Conservation (phyloP, 1,140 invertebrate species). For the Panagrolaimus sp. region DNA sequence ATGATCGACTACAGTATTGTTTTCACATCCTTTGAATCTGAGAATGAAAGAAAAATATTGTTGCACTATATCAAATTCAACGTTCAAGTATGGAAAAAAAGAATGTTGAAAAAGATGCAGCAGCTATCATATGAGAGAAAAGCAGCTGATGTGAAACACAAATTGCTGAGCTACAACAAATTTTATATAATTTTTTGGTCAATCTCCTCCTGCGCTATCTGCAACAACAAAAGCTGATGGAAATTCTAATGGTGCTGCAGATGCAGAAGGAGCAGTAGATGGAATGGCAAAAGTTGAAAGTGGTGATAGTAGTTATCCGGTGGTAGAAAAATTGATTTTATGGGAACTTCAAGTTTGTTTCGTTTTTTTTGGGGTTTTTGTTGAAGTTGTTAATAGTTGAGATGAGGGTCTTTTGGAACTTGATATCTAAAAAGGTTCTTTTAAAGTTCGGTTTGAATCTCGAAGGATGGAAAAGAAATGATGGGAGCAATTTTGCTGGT, state of each 20-base stretch:
- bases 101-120: constrained; percentile 35
- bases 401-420: too few relatives aligned
- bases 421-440: too few relatives aligned
- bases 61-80: constrained; percentile 41
- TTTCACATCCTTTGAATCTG: constrained; percentile 40
- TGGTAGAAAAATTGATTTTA: background rate
- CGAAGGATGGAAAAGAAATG: too few relatives aligned
- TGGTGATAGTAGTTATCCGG: background rate
- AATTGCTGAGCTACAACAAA: background rate
- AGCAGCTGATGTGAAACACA: background rate
- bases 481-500: too few relatives aligned
- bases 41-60: constrained; percentile 44
- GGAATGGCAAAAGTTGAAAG: background rate
- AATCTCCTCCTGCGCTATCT: background rate
- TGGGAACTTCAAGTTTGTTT: background rate
- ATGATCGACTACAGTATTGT: constrained; percentile 33
- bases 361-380: background rate
- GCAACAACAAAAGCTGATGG: background rate
- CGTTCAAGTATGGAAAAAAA: constrained; percentile 37
- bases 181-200: background rate
- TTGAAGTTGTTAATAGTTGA: too few relatives aligned
- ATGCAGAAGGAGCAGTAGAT: too few relatives aligned
- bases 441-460: too few relatives aligned
- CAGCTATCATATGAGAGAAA: background rate
- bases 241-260: background rate